These are phyloP conservation scores for Brevimyrus niger DNA, from an alignment of 2,113 vertebrate genomes.

Conservation along the genomic window DNA sequence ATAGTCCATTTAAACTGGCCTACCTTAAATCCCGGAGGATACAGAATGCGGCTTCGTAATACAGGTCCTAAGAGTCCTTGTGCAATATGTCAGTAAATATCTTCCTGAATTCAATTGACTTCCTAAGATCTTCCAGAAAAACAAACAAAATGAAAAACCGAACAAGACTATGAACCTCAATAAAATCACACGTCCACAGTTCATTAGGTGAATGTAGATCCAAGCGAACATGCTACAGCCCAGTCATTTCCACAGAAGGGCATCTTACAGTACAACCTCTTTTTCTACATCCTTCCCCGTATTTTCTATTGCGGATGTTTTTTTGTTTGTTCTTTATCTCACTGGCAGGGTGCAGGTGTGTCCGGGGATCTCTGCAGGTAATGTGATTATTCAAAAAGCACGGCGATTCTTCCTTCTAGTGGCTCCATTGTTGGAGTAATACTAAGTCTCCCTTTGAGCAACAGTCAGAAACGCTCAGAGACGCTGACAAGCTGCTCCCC, in stretches of 20 bases:
- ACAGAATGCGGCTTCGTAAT: not conserved
- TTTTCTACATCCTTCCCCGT: slow-evolving; percentile 29
- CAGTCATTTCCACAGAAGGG: not conserved
- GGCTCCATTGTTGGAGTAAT: slow-evolving; percentile 40
- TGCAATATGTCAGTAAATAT: not conserved
- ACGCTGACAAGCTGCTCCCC: not conserved
- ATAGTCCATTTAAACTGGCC: not conserved
- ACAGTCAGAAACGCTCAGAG: slow-evolving; percentile 20
- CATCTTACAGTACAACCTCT: slow-evolving; percentile 38
- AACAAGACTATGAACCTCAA: not conserved
- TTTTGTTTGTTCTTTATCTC: slow-evolving; percentile 46
- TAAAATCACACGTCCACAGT: not conserved
- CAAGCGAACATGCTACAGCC: not conserved
- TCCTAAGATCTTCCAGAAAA: not conserved
- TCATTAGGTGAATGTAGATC: not conserved
- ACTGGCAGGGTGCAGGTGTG: slow-evolving; percentile 50
- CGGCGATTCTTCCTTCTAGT: slow-evolving; percentile 23
- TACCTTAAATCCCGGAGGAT: not conserved
- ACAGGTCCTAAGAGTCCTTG: not conserved
- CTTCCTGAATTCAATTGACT: too few species aligned
- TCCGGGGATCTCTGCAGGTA: slow-evolving; percentile 35
- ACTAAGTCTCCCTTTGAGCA: slow-evolving; percentile 13
- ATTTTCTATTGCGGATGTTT: slow-evolving; percentile 33
- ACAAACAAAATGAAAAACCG: not conserved
- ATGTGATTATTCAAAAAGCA: slow-evolving; percentile 54